Evolutionary conservation across 2,113 vertebrate species (phyloP).

Genomic region (Nycticorax nycticorax): DNA sequence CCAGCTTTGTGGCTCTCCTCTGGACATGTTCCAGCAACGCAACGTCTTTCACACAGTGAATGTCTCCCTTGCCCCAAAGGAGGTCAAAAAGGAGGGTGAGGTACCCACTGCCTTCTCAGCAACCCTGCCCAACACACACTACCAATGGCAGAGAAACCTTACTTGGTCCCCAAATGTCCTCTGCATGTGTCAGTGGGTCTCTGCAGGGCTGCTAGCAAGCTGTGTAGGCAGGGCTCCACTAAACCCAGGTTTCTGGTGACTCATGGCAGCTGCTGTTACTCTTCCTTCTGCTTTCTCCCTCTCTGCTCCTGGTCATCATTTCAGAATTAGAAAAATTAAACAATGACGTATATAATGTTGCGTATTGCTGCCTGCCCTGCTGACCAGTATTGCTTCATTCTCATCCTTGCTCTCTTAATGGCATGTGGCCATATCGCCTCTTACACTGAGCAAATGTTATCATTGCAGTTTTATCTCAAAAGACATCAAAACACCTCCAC

Average conservation of each 20-base stretch:
- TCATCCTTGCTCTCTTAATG: neutral
- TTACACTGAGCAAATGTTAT: neutral
- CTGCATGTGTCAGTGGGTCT: neutral
- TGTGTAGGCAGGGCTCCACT: neutral
- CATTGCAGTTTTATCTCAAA: neutral
- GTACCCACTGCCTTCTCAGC: neutral
- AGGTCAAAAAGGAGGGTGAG: neutral
- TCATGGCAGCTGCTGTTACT: neutral
- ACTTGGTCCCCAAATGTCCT: neutral
- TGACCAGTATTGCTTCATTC: neutral
- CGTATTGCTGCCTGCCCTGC: neutral
- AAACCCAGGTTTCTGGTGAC: neutral
- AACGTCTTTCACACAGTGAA: neutral
- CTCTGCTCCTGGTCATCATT: neutral
- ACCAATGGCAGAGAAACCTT: neutral
- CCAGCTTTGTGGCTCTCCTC: too few species aligned
- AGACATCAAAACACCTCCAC: neutral
- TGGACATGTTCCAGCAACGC: too few species aligned
- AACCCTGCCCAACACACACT: neutral
- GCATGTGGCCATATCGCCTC: neutral
- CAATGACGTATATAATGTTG: neutral
- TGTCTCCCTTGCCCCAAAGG: neutral
- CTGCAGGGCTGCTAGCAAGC: neutral
- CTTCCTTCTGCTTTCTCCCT: conserved; percentile 29
- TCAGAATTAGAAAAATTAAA: neutral